Base-by-base conservation (phyloP, 1,140 invertebrate genomes). In the Antheraea pernyi region DNA sequence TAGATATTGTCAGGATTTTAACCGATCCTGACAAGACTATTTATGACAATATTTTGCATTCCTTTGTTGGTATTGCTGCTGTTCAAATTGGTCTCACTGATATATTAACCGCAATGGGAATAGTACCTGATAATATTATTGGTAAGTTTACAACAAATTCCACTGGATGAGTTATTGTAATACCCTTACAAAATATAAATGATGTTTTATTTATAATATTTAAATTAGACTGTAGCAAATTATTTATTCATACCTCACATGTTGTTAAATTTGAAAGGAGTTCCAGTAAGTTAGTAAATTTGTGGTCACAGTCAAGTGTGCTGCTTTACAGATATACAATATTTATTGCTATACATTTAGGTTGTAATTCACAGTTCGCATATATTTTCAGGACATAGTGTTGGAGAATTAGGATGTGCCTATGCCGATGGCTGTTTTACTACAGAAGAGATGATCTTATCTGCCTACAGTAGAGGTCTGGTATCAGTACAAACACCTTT, bases 1-100 rank as follows among this genome's bases (percentile, higher is more conserved):
- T 97, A 36, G 94, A 97, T 79, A 92, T 98, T 4, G 93, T 95
- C 22, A 82, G 95, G 58, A 94, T 97, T 71, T 85, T 98, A 16
- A 95, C 94, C 2, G 94, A 93, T 59, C 88, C 93, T 7, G 94
- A 96, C 73, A 94, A 94, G 59, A 92, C 89, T 30, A 95, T 94
- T 0, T 96, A 95, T 83, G 94, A 96, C 46, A 95, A 96, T 76
- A 94, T 96, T 70, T 74, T 97, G 0, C 94, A 97, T 80, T 95
- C 95, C 6, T 97, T 98, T 88, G 94, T 97, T 53, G 95, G 95
- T 59, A 97, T 30, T 30, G 22, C 22, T 30, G 22, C 22, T 30
- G 22, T 30, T 30, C 22, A 30, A 30, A 30, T 30, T 98, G 96
- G 95, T 53, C 83, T 98, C 0, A 94, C 97, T 4, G 96, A 97